Evolutionary conservation across 2,113 vertebrate species (phyloP).

Genomic region (Poeciliopsis occidentalis): DNA sequence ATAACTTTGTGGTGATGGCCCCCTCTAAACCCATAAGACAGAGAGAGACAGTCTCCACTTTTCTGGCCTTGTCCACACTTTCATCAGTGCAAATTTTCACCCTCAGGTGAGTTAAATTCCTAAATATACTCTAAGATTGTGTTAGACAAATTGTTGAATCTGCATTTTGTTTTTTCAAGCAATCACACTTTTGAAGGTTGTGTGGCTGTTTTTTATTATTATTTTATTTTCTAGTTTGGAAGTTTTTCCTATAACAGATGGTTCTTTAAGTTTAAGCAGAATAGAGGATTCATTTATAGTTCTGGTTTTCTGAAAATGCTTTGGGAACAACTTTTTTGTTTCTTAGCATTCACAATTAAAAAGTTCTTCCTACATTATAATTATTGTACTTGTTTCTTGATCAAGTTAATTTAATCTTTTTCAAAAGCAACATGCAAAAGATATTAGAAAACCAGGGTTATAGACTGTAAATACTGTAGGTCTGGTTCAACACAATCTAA

Average conservation of each 20-base stretch:
- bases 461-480: background rate
- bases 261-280: conserved; percentile 29
- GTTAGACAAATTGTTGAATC: background rate
- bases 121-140: conserved; percentile 11
- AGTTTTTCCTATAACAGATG: background rate
- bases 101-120: conserved; percentile 83
- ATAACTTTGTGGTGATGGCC: conserved; percentile 86
- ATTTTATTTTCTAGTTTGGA: conserved; percentile 2
- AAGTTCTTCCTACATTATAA: background rate
- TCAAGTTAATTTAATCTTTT: background rate
- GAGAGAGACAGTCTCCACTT: conserved; percentile 86
- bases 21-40: conserved; percentile 88
- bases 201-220: background rate
- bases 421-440: background rate
- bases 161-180: background rate
- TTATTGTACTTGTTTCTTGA: background rate
- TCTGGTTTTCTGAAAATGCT: conserved; percentile 2
- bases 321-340: background rate
- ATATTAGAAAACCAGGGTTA: background rate
- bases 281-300: conserved; percentile 1
- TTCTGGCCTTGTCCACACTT: conserved; percentile 84
- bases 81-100: conserved; percentile 89
- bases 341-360: too few relatives aligned
- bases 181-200: background rate
- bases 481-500: too few relatives aligned